Base-by-base conservation (phyloP, 2,888 invertebrate genomes). In the Spodoptera picta region DNA sequence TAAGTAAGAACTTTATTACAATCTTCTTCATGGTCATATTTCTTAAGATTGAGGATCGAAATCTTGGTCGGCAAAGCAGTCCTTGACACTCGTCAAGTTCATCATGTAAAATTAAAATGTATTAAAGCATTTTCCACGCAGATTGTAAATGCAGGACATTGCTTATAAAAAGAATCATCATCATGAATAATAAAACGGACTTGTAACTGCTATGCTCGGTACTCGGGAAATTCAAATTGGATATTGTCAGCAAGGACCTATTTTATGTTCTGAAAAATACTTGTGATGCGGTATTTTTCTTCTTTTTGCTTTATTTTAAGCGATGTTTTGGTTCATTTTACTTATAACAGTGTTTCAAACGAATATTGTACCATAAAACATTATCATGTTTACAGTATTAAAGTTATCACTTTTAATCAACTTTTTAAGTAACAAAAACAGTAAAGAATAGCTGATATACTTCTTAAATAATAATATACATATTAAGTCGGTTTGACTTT, bases 161-260 rank as follows among this genome's bases (percentile, higher is more conserved):
- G 58, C 23, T 45, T 44, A 41, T 46, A 27, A 67, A 75, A 71
- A 57, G 49, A 75, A 47, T 64, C 61, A 66, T 65, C 67, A 72
- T 64, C 59, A 66, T 65, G 73, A 72, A 74, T 74, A 75, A 59
- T 54, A 54, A 65, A 65, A 64, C 36, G 36, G 36, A 52, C 50
- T 51, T 59, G 75, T 65, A 66, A 66, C 58, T 50, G 56, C 36
- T 27, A 60, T 52, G 44, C 47, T 36, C 24, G 36, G n/a, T 49
- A 7, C 51, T 63, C 49, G 19, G 31, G 19, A 63, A 76, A 74
- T 74, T 67, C 48, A 73, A 76, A 73, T 74, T 72, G 60, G 59
- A 58, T 55, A 68, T 60, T 59, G 55, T 64, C 27, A 31, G 48
- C 6, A 62, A 67, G 47, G 42, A 68, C 57, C 48, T 68, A 65